Evolutionary conservation across 2,797 vertebrate species (phyloP), one percentile per base, ranked within the genome.

Genomic region (Remorina albescens): DNA sequence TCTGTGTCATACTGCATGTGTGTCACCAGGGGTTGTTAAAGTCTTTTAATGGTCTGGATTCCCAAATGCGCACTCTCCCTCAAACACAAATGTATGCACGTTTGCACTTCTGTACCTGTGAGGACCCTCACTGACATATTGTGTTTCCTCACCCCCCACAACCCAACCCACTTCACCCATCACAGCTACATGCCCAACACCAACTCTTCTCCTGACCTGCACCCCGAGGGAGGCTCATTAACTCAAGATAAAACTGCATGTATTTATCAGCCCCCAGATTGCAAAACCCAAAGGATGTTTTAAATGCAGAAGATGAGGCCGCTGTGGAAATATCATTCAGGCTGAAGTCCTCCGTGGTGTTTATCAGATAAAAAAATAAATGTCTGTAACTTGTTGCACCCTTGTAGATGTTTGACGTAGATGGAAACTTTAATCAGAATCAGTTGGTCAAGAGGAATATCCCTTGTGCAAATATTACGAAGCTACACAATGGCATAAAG

Each of bases 21-120:
- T 71, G 34, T 54, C 11, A 64, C 49, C 49, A 75, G 67, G 42
- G 58, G 67, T 72, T 89, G 59, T 76, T 71, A 21, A 63, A 47
- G 41, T 54, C 65, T 65, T 66, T 65, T 65, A 39, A 50, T 39
- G 21, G 21, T 66, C 39, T 62, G 28, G 13, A 32, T 4, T 58
- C 57, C 30, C 28, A 61, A 71, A 60, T 60, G 25, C 9, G 65
- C 44, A 32, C 9, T 50, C 37, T 42, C 32, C 8, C 55, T 8
- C n/a, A 26, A 23, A 41, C 46, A 53, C 25, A 41, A 18, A n/a
- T 16, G 23, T 12, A 42, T 18, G 34, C 26, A 80, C 21, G 3
- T 51, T 18, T 56, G 11, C 55, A 23, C n/a, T 50, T 51, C 1
- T n/a, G 11, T 46, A 49, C n/a, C 58, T 51, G 19, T 63, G 44